Base-by-base conservation (phyloP, 2,113 vertebrate genomes). In the Empidonax traillii region DNA sequence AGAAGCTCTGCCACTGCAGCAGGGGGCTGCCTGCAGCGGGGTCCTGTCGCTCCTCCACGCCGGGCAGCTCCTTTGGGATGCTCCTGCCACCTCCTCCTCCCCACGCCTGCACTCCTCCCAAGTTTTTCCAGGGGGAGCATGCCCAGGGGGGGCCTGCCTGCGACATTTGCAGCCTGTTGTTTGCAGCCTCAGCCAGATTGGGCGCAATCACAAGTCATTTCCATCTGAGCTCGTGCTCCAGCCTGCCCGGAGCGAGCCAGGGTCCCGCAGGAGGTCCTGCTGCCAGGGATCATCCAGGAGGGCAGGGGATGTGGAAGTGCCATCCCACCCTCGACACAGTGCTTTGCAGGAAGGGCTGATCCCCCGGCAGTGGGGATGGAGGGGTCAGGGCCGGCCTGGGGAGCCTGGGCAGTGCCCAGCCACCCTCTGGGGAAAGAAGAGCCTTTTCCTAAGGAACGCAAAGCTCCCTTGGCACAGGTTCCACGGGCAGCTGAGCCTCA, bases 21-120 rank as follows among this genome's bases (percentile, higher is more conserved):
- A 2, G 14, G 17, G 63, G 44, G 41, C 1, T 53, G 30, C 4
- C 41, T 14, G 0, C 71, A 35, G 27, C 20, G n/a, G 74, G 35
- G n/a, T 33, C 3, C 3, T 3, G 28, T 6, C 3, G 0, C 27
- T 30, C 35, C 72, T 27, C 10, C 43, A 3, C 2, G 30, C 12
- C 1, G 12, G 31, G 31, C 1, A 2, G 10, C 23, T 77, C 58
- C 76, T 44, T 10, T 5, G 61, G 61, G 77, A 9, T 8, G 2
- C 17, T 25, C 35, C 30, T 61, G n/a, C 61, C 61, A 4, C 23
- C 33, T 46, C 43, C 85, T 46, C 30, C 71, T 58, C 25, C 63
- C 39, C 3, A 11, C 2, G 0, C 63, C 14, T 10, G 22, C 71
- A 62, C 75, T n/a, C 46, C 18, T 65, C 0, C 0, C 17, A 28